A percentile compares a stretch with the other conserved stretches of the same genome.
phyloP scores from a whole-genome alignment of 2,888 invertebrate genomes.

The Machimus atricapillus region DNA sequence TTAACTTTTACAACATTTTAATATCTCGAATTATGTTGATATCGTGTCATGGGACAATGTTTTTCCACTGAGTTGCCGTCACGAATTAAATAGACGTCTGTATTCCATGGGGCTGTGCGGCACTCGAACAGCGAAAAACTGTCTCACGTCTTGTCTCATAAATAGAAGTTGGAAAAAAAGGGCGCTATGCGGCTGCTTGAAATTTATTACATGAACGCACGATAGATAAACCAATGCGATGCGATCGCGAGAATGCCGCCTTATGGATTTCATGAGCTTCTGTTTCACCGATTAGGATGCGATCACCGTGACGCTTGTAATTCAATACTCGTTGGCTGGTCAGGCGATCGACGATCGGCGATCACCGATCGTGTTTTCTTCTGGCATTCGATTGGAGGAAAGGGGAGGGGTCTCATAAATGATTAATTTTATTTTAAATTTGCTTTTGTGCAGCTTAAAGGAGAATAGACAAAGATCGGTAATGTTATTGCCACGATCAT shows the following conservation, averaged over 20 bases:
- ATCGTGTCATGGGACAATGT: slow-evolving; percentile 20
- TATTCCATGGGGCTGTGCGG: not conserved
- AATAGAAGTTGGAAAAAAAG: not conserved
- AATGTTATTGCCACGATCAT: not conserved
- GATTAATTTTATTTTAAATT: not conserved
- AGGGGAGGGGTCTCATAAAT: not conserved
- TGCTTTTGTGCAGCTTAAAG: not conserved
- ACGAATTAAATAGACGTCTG: slow-evolving; percentile 14
- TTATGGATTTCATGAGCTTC: not conserved
- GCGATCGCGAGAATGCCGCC: not conserved
- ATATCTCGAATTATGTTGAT: slow-evolving; percentile 11
- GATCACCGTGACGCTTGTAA: not conserved
- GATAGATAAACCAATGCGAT: not conserved
- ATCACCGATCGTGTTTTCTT: not conserved
- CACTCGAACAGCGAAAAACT: not conserved
- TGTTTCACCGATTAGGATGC: not conserved
- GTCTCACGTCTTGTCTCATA: slow-evolving; percentile 6
- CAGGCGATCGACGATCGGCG: not conserved
- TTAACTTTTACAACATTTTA: slow-evolving; percentile 31
- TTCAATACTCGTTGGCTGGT: not conserved
- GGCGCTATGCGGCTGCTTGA: not conserved
- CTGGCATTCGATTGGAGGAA: not conserved
- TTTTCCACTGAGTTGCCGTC: slow-evolving; percentile 3
- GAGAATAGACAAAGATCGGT: not conserved
- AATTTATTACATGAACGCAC: slow-evolving; percentile 14